Evolutionary conservation across 2,888 invertebrate species (phyloP), one percentile per base, ranked within the genome.

Genomic region (Melinaea menophilus): DNA sequence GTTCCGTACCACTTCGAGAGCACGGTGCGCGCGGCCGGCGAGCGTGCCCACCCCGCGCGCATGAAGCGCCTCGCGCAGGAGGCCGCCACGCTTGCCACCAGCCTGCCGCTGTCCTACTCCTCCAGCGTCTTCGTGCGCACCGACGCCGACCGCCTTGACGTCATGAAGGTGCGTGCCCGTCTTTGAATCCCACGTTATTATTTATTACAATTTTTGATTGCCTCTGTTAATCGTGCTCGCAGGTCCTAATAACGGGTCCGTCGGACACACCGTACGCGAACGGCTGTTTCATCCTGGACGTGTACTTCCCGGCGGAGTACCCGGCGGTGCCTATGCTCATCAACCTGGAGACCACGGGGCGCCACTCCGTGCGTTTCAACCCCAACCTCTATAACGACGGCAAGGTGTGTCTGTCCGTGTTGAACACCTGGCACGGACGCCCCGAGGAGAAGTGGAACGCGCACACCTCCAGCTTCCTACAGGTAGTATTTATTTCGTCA

Each of bases 381-480:
- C 97, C 97, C 68, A 97, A 97, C 93, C 92, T 97, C 61, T 97
- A 97, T 88, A 96, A 97, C 92, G 98, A 98, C 88, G 98, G 98
- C 70, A 98, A 98, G 92, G 90, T 90, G 76, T 98, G 98, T 85
- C 94, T 98, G 79, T 97, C 97, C 72, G 97, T 98, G 70, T 92
- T 98, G 71, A 98, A 98, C 88, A 98, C 98, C 2, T 98, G 98
- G 98, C 98, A 98, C 84, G 98, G 98, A 5, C 92, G 98, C 61
- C 98, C 98, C 34, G 98, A 98, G 88, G 98, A 98, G 88, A 97
- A 98, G 84, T 98, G 98, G 98, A 98, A 97, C 88, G 95, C 98
- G 67, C 97, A 97, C 83, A 98, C 98, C 0, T 98, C 97, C 55
- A 97, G 97, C 83, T 97, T 98, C 80, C 92, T 98, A 67, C 95